Conservation (phyloP, 2,888 invertebrate species). For the Polyploca ridens region DNA sequence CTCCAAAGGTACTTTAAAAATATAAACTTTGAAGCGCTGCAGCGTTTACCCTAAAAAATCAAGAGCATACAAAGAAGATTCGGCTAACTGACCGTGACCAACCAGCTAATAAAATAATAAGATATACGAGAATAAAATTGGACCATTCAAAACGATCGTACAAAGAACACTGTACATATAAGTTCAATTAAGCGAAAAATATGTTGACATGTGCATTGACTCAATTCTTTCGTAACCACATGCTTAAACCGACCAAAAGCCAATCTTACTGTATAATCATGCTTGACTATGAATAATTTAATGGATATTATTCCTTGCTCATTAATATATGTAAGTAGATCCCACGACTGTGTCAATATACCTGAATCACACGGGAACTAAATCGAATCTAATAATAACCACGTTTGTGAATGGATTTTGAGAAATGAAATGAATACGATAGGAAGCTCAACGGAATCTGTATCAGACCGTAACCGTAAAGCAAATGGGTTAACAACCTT, state of each 20-base stretch:
- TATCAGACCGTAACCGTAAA: conserved; percentile 80
- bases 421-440: conserved; percentile 52
- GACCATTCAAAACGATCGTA: conserved; percentile 25
- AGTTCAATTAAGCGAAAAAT: conserved; percentile 39
- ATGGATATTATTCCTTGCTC: neutral
- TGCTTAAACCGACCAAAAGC: neutral
- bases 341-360: neutral
- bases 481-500: conserved; percentile 79
- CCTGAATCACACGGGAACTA: neutral
- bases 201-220: conserved; percentile 17
- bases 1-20: too few relatives aligned
- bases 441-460: conserved; percentile 62
- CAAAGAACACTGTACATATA: conserved; percentile 24
- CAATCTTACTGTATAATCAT: neutral
- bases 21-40: too few relatives aligned
- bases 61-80: neutral
- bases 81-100: neutral
- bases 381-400: neutral
- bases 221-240: neutral
- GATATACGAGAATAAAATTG: neutral
- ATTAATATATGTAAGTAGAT: neutral
- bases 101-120: neutral
- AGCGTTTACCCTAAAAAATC: too few relatives aligned
- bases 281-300: neutral
- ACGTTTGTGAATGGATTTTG: conserved; percentile 21